These are phyloP conservation scores for Peromyscus leucopus DNA, from an alignment of 2,113 vertebrate species.

Conservation along the genomic window DNA sequence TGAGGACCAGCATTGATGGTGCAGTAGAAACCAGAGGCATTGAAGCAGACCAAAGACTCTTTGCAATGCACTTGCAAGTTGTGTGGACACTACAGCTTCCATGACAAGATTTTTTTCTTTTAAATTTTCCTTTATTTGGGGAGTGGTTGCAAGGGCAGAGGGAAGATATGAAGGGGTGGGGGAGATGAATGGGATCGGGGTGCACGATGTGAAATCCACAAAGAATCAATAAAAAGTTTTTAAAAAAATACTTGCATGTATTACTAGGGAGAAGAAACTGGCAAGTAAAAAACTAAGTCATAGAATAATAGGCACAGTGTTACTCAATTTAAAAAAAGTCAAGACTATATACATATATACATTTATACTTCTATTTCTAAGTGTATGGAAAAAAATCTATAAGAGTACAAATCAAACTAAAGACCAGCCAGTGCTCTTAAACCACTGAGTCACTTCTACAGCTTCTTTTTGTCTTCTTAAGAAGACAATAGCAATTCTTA, in stretches of 20 bases:
- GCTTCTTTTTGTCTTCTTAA: neutral
- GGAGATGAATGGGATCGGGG: neutral
- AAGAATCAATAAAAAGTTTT: no score
- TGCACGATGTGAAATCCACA: neutral
- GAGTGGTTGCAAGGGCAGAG: neutral
- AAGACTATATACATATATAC: neutral
- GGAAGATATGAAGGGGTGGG: neutral
- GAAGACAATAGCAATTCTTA: neutral
- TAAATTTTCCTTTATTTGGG: neutral
- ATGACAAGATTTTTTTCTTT: neutral
- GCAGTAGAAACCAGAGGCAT: no score
- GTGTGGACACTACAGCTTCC: no score
- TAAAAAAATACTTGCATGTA: neutral
- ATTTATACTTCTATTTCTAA: neutral
- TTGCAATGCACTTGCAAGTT: no score
- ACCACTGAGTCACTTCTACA: neutral
- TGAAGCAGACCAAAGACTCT: no score
- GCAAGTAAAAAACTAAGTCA: constrained; percentile 1
- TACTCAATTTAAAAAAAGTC: neutral
- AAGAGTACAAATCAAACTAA: constrained; percentile 25
- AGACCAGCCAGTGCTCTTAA: neutral
- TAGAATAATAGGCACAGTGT: neutral
- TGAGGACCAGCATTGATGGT: no score
- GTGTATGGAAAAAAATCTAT: neutral
- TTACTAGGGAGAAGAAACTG: constrained; percentile 11